Evolutionary conservation across 2,113 vertebrate genomes (phyloP).

Genomic region (Ifrita kowaldi): DNA sequence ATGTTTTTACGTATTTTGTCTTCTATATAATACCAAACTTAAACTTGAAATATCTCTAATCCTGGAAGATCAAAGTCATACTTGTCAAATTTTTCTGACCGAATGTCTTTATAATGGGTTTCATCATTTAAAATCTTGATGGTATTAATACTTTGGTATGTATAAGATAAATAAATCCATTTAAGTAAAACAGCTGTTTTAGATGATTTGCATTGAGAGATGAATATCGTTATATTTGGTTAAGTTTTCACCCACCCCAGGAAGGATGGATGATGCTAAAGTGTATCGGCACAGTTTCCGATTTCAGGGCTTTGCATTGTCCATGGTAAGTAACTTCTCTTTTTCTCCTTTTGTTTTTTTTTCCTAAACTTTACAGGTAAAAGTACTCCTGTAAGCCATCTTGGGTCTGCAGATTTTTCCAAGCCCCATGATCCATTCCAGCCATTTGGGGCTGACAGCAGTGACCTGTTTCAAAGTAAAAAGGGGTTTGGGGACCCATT

Average conservation of each 20-base stretch:
- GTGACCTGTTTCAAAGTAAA: conserved; percentile 92
- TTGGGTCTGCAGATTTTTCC: conserved; percentile 79
- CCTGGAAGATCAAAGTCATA: not conserved
- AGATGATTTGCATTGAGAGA: not conserved
- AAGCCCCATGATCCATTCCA: conserved; percentile 93
- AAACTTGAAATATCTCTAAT: not conserved
- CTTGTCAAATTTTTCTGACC: not conserved
- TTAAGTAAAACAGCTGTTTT: not conserved
- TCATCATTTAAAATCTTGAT: not conserved
- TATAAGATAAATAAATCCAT: not conserved
- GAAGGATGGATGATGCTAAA: not conserved
- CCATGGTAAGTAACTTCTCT: conserved; percentile 71
- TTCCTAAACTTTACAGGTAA: conserved; percentile 83
- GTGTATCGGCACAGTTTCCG: not conserved
- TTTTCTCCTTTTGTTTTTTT: conserved; percentile 33
- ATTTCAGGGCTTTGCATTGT: conserved; percentile 2
- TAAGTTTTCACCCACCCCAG: not conserved
- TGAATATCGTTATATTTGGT: not conserved
- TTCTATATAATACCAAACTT: not conserved
- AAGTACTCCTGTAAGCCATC: conserved; percentile 89
- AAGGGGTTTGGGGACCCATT: conserved; percentile 92
- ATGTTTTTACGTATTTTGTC: not conserved
- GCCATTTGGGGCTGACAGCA: conserved; percentile 83
- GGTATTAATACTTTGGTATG: not conserved
- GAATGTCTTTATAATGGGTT: not conserved